phyloP scores from a whole-genome alignment of 2,113 vertebrate species.

The Nesoenas mayeri region DNA sequence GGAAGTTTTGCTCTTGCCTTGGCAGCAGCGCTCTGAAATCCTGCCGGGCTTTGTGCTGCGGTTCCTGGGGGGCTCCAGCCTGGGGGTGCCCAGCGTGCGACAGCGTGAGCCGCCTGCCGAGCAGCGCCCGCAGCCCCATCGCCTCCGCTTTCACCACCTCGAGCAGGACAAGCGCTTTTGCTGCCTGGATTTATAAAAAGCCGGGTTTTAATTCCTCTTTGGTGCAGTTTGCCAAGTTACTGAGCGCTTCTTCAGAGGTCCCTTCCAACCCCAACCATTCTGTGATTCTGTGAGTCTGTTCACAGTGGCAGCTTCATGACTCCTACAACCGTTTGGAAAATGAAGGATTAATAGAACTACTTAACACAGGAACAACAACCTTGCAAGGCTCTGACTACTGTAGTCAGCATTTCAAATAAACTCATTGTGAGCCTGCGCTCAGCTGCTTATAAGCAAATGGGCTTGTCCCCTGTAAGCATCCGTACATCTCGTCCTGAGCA shows the following conservation, averaged over 20 bases:
- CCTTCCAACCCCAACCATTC: no score
- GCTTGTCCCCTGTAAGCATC: neutral
- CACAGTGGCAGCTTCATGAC: fast-evolving
- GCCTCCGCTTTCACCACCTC: neutral
- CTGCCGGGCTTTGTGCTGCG: fast-evolving
- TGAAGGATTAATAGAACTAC: neutral
- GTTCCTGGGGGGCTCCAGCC: neutral
- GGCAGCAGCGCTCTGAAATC: neutral
- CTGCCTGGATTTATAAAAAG: fast-evolving
- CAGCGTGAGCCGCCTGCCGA: neutral
- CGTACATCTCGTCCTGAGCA: neutral
- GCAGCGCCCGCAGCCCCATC: fast-evolving
- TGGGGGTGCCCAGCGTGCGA: fast-evolving
- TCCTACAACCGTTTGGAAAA: neutral
- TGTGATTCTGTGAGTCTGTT: neutral
- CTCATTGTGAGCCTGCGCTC: neutral
- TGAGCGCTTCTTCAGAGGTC: neutral
- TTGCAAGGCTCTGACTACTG: neutral
- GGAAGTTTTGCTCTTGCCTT: conserved; percentile 16
- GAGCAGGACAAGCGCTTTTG: neutral
- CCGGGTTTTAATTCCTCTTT: neutral
- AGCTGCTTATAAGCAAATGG: neutral
- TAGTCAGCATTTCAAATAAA: neutral
- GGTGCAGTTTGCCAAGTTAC: neutral
- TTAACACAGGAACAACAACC: neutral